These are phyloP conservation scores for Glyphotaelius pellucidus DNA, from an alignment of 2,888 invertebrate species.

Conservation along the genomic window DNA sequence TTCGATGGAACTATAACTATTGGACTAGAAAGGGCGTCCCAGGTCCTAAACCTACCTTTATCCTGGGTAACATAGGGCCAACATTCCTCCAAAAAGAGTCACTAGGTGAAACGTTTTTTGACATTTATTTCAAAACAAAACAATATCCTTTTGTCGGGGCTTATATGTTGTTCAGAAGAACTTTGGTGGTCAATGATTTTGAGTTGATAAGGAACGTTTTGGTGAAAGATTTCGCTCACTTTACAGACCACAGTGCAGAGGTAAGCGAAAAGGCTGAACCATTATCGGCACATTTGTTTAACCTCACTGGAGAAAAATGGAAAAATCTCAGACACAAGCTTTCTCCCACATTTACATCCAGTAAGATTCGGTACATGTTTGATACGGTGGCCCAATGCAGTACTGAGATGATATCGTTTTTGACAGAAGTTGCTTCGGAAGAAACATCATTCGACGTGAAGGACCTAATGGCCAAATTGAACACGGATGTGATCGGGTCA, in stretches of 20 bases:
- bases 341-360: slow-evolving; percentile 58
- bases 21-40: slow-evolving; percentile 80
- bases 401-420: slow-evolving; percentile 60
- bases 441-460: slow-evolving; percentile 71
- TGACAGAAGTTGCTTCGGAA: slow-evolving; percentile 45
- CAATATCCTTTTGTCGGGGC: slow-evolving; percentile 68
- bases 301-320: slow-evolving; percentile 52
- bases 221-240: slow-evolving; percentile 71
- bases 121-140: slow-evolving; percentile 78
- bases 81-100: slow-evolving; percentile 77
- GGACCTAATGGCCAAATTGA: slow-evolving; percentile 72
- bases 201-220: slow-evolving; percentile 70
- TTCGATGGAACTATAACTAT: slow-evolving; percentile 74
- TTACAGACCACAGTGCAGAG: slow-evolving; percentile 75
- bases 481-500: slow-evolving; percentile 75
- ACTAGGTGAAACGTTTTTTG: slow-evolving; percentile 80
- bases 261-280: slow-evolving; percentile 68
- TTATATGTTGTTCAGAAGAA: slow-evolving; percentile 57
- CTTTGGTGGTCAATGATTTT: slow-evolving; percentile 67
- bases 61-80: slow-evolving; percentile 80
- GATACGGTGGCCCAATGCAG: slow-evolving; percentile 43
- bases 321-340: slow-evolving; percentile 58
- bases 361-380: slow-evolving; percentile 59
- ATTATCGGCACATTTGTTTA: slow-evolving; percentile 54
- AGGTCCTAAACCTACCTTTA: slow-evolving; percentile 78